These are phyloP conservation scores for Drosophila subquinaria DNA, from an alignment of 2,888 invertebrate genomes.

Conservation along the genomic window DNA sequence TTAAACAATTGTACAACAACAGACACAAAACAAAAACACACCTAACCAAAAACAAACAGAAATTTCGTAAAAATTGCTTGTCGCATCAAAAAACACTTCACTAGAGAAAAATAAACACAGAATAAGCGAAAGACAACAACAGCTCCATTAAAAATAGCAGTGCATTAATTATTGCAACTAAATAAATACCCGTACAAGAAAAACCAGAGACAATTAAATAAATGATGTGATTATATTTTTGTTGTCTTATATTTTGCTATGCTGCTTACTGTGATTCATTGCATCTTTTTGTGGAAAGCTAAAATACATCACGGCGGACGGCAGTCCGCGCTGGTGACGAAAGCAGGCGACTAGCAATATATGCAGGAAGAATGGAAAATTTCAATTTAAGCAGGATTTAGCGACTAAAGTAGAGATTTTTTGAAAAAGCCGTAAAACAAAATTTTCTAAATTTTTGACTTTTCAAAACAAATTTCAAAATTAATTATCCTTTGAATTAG, in stretches of 20 bases:
- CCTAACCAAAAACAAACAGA: slow-evolving; percentile 26
- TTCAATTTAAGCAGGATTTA: too few species aligned
- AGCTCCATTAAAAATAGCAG: slow-evolving; percentile 7
- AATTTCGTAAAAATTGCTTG: slow-evolving; percentile 26
- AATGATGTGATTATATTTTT: slow-evolving; percentile 25
- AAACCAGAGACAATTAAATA: slow-evolving; percentile 22
- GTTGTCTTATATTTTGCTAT: neutral
- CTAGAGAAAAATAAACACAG: neutral
- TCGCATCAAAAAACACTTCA: slow-evolving; percentile 2
- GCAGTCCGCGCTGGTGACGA: too few species aligned
- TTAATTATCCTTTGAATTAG: too few species aligned
- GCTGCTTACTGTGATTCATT: slow-evolving; percentile 6
- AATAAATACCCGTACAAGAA: neutral
- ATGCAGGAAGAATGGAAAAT: too few species aligned
- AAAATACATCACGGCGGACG: neutral
- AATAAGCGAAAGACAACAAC: slow-evolving; percentile 1
- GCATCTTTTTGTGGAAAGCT: neutral
- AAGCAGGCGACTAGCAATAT: too few species aligned
- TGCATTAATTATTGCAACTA: slow-evolving; percentile 26
- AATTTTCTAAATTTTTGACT: too few species aligned
- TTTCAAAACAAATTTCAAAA: too few species aligned
- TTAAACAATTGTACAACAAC: slow-evolving; percentile 57
- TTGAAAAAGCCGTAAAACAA: too few species aligned
- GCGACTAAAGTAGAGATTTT: too few species aligned
- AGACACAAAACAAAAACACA: slow-evolving; percentile 9